phyloP scores from a whole-genome alignment of 37 sponge, comb jelly and placozoan genomes.

The Chondrosia reniformis region DNA sequence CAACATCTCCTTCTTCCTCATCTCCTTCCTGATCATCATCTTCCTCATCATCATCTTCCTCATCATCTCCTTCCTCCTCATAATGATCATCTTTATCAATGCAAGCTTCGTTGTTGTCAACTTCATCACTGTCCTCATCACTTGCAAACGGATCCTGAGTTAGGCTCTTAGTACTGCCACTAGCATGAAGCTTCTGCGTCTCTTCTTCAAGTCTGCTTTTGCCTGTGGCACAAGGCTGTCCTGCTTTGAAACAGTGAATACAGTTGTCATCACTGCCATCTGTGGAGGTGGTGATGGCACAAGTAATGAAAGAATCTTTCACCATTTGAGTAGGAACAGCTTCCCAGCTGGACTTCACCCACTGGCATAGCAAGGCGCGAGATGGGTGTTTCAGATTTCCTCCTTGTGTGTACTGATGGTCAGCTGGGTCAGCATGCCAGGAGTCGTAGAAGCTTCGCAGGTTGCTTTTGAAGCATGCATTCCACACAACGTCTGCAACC shows the following conservation, averaged over 20 bases:
- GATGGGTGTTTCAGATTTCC: constrained; percentile 1
- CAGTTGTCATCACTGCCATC: constrained; percentile 6
- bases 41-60: neutral
- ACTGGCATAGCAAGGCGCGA: neutral
- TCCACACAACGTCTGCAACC: constrained; percentile 10
- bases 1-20: neutral
- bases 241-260: constrained; percentile 16
- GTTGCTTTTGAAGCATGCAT: neutral
- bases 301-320: neutral
- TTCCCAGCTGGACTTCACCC: constrained; percentile 10
- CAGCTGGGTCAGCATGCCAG: constrained; percentile 9
- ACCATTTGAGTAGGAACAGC: neutral
- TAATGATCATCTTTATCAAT: neutral
- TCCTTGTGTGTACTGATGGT: neutral
- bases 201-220: neutral
- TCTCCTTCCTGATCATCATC: neutral
- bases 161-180: neutral
- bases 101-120: constrained; percentile 7
- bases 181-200: neutral
- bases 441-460: neutral
- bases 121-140: constrained; percentile 7
- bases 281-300: neutral
- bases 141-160: neutral
- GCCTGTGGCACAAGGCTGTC: constrained; percentile 20
- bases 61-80: neutral